Evolutionary conservation across 2,888 invertebrate species (phyloP), one percentile per base, ranked within the genome.

Genomic region (Dioctria rufipes): DNA sequence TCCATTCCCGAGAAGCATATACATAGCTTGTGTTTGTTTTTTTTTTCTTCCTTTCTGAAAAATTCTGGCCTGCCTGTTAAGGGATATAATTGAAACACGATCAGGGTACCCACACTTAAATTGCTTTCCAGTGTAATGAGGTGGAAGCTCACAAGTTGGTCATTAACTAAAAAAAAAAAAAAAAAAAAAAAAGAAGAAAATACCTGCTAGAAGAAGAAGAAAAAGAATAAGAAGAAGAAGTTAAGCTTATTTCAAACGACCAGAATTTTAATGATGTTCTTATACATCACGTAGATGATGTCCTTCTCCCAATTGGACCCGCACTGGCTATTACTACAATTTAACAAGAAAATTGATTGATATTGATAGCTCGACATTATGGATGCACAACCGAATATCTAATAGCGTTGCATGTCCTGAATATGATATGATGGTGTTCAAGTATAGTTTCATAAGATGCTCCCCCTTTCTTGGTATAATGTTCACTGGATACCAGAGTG

Each of bases 271-370:
- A 54, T 54, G 54, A n/a, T n/a, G 46, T 8, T 8, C 46, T 25
- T 25, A 25, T 25, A 25, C 2, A 25, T 2, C 25, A 25, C 25
- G 25, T 25, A 25, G 25, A 25, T 25, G 25, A 25, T 25, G 8
- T 6, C 54, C 54, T 54, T n/a, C 37, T 25, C n/a, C 61, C 39
- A 8, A 37, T 13, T 3, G 37, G 37, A 5, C 61, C 25, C 4
- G 37, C 25, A 25, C 25, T 61, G 3, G 61, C 61, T 61, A 8
- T 37, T 61, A 61, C 61, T 8, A 82, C 43, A 25, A 54, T 54
- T 54, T 43, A 5, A 58, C 43, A 25, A 42, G 66, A n/a, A 66
- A 71, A 54, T 71, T 49, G 49, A 71, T 54, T 49, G 51, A 71
- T 39, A 49, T 37, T 25, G 71, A 71, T 71, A 49, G 39, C 54